Conservation (phyloP, 2,797 vertebrate species). For the Megalops cyprinoides region DNA sequence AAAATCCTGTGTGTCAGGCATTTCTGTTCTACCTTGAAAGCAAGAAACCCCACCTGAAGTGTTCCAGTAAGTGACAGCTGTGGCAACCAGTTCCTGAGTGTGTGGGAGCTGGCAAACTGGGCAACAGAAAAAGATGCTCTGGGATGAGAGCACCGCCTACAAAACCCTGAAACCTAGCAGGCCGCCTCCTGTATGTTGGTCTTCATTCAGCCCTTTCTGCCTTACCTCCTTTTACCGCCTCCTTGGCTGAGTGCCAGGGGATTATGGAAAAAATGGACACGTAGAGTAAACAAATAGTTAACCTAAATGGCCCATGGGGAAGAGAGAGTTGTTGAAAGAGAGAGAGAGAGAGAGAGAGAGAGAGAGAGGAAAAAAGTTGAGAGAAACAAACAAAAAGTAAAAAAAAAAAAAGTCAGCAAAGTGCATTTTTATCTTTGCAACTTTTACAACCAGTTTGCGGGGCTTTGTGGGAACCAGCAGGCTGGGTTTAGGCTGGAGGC, state of each 20-base stretch:
- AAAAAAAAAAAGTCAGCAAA: conserved; percentile 18
- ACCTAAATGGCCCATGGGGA: not conserved
- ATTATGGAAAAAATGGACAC: conserved; percentile 67
- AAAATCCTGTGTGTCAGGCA: too few species aligned
- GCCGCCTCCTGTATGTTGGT: not conserved
- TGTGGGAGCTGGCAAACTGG: too few species aligned
- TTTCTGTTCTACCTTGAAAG: too few species aligned
- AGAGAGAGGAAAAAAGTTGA: conserved; percentile 33
- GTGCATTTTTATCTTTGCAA: conserved; percentile 38
- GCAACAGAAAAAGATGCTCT: not conserved
- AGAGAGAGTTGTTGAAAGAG: conserved; percentile 29
- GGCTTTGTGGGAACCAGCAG: conserved; percentile 50
- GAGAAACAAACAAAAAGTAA: conserved; percentile 20
- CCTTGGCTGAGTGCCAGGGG: conserved; percentile 31
- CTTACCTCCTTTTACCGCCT: not conserved
- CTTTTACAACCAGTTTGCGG: conserved; percentile 41
- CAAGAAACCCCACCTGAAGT: not conserved
- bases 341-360: conserved; percentile 22
- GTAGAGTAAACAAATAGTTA: conserved; percentile 43
- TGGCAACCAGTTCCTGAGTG: too few species aligned
- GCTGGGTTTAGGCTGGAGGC: conserved; percentile 52
- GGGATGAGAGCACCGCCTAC: not conserved
- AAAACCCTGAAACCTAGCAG: not conserved
- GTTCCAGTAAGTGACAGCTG: not conserved
- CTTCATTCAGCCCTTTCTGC: not conserved